Evolutionary conservation across 2,888 invertebrate genomes (phyloP), one percentile per base, ranked within the genome.

Genomic region (Ferdinandea cuprea): DNA sequence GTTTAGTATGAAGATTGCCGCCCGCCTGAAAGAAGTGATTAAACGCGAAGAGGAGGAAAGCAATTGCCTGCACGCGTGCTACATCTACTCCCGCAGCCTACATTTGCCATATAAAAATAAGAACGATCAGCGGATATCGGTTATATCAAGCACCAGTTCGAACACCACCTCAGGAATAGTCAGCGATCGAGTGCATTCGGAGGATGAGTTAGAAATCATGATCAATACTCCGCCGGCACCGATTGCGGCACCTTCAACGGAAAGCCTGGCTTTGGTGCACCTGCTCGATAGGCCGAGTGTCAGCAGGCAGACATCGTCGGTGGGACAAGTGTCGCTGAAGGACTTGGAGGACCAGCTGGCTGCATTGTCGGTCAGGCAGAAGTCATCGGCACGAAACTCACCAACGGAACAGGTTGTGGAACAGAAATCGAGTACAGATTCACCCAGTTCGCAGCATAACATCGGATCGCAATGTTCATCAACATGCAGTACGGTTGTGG

Each of bases 81-180:
- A 95, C 88, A 94, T 95, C 87, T 96, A 95, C 88, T 93, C 94
- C 79, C 93, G 92, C 88, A 91, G 94, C 85, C 91, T 94, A 48
- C 93, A 93, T 87, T 89, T 93, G 86, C 93, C 94, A 85, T 93
- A 93, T 87, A 93, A 93, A 86, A 94, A 93, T 87, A 94, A 94
- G 88, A 94, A 92, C 85, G 96, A 96, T 90, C 96, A 96, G 90
- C 93, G 97, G 87, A 95, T 96, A 89, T 97, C 97, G 69, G 95
- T 98, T 30, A 97, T 98, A 89, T 97, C 97, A 77, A 96, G 96
- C 88, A 96, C 97, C 44, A 98, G 98, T 88, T 98, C 98, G n/a
- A 98, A 98, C 89, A 98, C 98, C 42, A 98, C 98, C 21, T 98
- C 98, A 30, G 98, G 98, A 76, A 98, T 98, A 87, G 98, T 98